Percentiles rank a stretch among this genome's conserved stretches.
Conservation (phyloP, 2,113 vertebrate species). For the Crypturellus undulatus region DNA sequence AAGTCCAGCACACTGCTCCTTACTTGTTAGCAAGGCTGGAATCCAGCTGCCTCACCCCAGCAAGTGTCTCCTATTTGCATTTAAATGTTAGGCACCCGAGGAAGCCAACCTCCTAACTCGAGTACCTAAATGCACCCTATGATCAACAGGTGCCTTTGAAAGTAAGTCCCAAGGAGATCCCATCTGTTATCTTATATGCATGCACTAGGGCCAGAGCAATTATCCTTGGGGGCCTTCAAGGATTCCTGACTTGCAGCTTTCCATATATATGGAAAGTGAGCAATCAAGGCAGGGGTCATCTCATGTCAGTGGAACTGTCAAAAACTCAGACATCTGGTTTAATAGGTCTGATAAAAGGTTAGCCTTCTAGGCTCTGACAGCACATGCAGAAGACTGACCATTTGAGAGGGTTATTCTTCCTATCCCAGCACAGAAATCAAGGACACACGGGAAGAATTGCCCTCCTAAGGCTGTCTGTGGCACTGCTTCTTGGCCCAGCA, state of each 20-base stretch:
- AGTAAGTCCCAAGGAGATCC: background rate
- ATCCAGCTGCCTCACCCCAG: background rate
- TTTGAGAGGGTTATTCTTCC: background rate
- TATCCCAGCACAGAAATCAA: background rate
- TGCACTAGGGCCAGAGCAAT: background rate
- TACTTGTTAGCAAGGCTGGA: background rate
- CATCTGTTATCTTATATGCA: background rate
- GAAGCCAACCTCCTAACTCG: background rate
- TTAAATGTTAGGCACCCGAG: background rate
- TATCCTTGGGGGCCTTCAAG: background rate
- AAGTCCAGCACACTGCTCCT: background rate
- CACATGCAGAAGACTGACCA: background rate
- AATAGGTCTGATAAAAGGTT: background rate
- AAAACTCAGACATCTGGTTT: background rate
- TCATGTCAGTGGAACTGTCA: background rate
- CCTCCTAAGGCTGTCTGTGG: background rate
- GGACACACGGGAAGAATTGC: background rate
- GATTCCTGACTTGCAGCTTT: background rate
- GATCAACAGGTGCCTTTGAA: background rate
- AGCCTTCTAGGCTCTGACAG: background rate
- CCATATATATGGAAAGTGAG: background rate
- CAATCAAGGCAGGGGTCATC: background rate
- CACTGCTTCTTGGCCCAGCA: rapidly evolving
- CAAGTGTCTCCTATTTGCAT: background rate
- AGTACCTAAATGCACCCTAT: background rate